These are phyloP conservation scores for Epistrophe eligans DNA, from an alignment of 2,888 invertebrate species.

Conservation along the genomic window DNA sequence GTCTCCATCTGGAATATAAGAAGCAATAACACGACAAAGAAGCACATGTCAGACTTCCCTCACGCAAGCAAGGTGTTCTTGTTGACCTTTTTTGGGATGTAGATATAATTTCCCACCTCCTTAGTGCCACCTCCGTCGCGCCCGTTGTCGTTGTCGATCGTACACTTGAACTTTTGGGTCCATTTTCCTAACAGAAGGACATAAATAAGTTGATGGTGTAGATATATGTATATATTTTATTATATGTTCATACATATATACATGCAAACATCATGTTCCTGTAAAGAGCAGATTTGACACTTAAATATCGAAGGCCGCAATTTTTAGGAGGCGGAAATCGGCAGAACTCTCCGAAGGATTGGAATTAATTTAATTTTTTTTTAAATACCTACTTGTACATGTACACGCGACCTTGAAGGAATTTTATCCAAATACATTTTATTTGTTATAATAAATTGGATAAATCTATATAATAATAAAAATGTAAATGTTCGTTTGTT, in stretches of 20 bases:
- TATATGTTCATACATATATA: not conserved
- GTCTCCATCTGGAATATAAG: slow-evolving; percentile 50
- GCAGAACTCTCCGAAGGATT: not conserved
- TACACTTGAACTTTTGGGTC: slow-evolving; percentile 58
- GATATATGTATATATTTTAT: not conserved
- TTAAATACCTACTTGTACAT: too few relatives aligned
- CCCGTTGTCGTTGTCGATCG: not conserved
- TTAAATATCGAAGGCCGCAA: not conserved
- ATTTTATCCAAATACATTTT: too few relatives aligned
- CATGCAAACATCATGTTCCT: slow-evolving; percentile 20
- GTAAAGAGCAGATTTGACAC: not conserved
- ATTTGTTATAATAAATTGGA: too few relatives aligned
- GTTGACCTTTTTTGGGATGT: slow-evolving; percentile 50
- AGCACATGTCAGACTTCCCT: slow-evolving; percentile 61
- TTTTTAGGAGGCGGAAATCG: not conserved
- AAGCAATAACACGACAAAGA: slow-evolving; percentile 56
- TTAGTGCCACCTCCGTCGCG: too few relatives aligned
- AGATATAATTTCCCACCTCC: slow-evolving; percentile 32
- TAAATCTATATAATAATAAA: too few relatives aligned
- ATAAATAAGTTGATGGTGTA: slow-evolving; percentile 60
- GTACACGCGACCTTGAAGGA: too few relatives aligned
- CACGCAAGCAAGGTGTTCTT: slow-evolving; percentile 31
- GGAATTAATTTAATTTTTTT: not conserved
- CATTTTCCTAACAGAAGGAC: slow-evolving; percentile 47
- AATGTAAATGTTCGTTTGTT: too few relatives aligned